phyloP scores from a whole-genome alignment of 2,888 invertebrate genomes.

The Limulus polyphemus region DNA sequence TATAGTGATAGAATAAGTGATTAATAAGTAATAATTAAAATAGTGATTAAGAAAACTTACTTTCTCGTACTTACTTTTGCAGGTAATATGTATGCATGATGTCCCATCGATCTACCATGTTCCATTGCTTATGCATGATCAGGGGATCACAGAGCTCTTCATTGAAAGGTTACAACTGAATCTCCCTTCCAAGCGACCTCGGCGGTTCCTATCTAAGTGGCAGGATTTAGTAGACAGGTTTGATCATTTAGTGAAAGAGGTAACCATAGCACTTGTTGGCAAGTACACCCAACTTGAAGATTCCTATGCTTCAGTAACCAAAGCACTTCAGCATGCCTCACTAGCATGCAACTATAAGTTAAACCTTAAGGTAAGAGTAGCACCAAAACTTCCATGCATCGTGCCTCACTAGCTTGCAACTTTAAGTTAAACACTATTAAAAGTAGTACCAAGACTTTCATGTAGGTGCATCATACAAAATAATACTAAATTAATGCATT shows the following conservation, averaged over 20 bases:
- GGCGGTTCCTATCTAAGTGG: conserved; percentile 75
- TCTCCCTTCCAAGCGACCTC: conserved; percentile 45
- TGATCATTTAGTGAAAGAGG: conserved; percentile 67
- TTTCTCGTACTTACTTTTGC: neutral
- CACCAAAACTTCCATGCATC: too few species aligned
- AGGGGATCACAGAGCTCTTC: conserved; percentile 73
- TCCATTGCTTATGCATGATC: conserved; percentile 80
- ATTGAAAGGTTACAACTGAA: conserved; percentile 63
- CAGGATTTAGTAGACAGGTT: conserved; percentile 68
- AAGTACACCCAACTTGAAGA: conserved; percentile 94
- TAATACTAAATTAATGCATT: too few species aligned
- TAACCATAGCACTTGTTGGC: conserved; percentile 82
- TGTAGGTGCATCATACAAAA: too few species aligned
- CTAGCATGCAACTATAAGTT: conserved; percentile 71
- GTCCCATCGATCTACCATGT: conserved; percentile 90
- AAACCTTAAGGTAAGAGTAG: conserved; percentile 49
- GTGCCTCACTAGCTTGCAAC: too few species aligned
- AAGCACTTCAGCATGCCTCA: conserved; percentile 86
- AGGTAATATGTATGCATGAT: conserved; percentile 90
- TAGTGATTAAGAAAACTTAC: too few species aligned
- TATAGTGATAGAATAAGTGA: too few species aligned
- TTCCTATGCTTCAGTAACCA: conserved; percentile 90
- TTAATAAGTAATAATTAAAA: too few species aligned
- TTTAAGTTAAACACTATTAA: too few species aligned
- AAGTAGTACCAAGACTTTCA: too few species aligned